A percentile compares a stretch with the other conserved stretches of the same genome.
phyloP scores from a whole-genome alignment of 2,888 invertebrate species.

The Hypercompe scribonia region DNA sequence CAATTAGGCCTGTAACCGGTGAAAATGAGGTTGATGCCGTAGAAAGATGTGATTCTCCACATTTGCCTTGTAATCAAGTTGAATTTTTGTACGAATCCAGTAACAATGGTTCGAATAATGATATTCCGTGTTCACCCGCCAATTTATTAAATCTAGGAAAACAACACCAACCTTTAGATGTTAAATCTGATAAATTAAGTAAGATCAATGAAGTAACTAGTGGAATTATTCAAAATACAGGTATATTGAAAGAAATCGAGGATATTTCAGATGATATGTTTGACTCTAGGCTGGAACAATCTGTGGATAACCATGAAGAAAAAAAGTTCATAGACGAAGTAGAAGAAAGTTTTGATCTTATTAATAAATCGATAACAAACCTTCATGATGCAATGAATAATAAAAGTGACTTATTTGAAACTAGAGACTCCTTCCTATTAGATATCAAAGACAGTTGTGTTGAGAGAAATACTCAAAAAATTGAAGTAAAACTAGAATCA shows the following conservation, averaged over 20 bases:
- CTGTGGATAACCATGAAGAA: slow-evolving; percentile 52
- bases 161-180: slow-evolving; percentile 66
- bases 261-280: slow-evolving; percentile 75
- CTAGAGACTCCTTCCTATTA: slow-evolving; percentile 77
- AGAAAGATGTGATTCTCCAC: slow-evolving; percentile 72
- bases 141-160: slow-evolving; percentile 57
- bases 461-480: slow-evolving; percentile 44
- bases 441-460: slow-evolving; percentile 73
- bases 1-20: slow-evolving; percentile 52
- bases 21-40: slow-evolving; percentile 28
- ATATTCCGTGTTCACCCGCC: slow-evolving; percentile 69
- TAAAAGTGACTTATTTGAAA: slow-evolving; percentile 68
- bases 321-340: slow-evolving; percentile 47
- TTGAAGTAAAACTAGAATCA: slow-evolving; percentile 30
- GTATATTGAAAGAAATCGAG: slow-evolving; percentile 55
- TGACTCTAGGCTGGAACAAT: slow-evolving; percentile 66
- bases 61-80: slow-evolving; percentile 79
- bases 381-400: slow-evolving; percentile 63
- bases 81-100: slow-evolving; percentile 74
- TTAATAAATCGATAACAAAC: slow-evolving; percentile 84
- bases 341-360: slow-evolving; percentile 80
- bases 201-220: slow-evolving; percentile 39
- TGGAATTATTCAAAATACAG: slow-evolving; percentile 16
- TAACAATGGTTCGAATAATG: slow-evolving; percentile 59
- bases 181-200: slow-evolving; percentile 52